Percentiles rank a stretch among this genome's conserved stretches.
These are phyloP conservation scores for Coregonus ussuriensis DNA, from an alignment of 2,797 vertebrate species.

Conservation along the genomic window DNA sequence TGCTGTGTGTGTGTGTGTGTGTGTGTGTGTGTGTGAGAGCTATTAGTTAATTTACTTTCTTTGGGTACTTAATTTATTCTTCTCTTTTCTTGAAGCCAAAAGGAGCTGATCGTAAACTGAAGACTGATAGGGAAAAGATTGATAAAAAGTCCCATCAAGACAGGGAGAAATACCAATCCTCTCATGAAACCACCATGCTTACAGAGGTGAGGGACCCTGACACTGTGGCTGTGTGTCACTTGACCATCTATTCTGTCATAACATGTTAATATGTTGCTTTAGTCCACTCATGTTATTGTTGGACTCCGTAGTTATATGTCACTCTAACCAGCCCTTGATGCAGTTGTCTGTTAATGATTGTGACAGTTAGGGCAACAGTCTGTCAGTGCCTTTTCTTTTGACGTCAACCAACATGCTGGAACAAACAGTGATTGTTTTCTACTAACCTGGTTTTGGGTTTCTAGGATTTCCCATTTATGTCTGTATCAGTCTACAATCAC, in stretches of 20 bases:
- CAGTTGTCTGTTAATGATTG: conserved; percentile 56
- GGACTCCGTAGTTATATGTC: not conserved
- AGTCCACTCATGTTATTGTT: not conserved
- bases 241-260: not conserved
- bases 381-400: conserved; percentile 7
- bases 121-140: conserved; percentile 94
- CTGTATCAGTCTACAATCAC: not conserved
- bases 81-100: conserved; percentile 81
- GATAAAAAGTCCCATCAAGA: conserved; percentile 88
- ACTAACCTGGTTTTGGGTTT: conserved; percentile 5
- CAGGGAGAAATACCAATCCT: conserved; percentile 90
- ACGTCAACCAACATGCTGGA: not conserved
- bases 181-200: conserved; percentile 88
- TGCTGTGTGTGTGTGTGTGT: not conserved
- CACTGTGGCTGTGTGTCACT: not conserved
- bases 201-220: conserved; percentile 78
- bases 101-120: conserved; percentile 96
- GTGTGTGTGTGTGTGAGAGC: not conserved
- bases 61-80: not conserved
- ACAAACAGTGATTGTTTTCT: not conserved
- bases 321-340: not conserved
- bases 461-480: not conserved
- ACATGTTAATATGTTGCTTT: conserved; percentile 44
- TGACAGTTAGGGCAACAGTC: not conserved
- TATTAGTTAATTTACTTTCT: not conserved